Evolutionary conservation across 2,888 invertebrate genomes (phyloP), one percentile per base, ranked within the genome.

Genomic region (Dusona sp.): DNA sequence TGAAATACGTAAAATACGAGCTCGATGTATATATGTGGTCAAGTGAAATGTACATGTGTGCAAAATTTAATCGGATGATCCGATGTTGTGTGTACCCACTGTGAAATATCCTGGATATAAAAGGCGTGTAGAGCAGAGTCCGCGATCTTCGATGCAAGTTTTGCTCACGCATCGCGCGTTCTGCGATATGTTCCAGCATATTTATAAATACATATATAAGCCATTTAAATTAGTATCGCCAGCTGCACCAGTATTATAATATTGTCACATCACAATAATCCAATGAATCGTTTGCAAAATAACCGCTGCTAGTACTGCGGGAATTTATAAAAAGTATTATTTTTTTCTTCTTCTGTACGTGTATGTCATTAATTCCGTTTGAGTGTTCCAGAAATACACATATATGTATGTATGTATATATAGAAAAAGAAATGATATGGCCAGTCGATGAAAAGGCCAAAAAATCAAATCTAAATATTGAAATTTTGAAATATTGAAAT

Each of bases 351-450:
- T 83, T 88, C 70, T 88, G 68, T 88, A 80, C 84, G 85, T 85
- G 82, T 87, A 83, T 86, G 86, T 89, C 75, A 87, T 87, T 89
- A 90, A 90, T 86, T 79, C 84, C 82, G 86, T 88, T 90, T 90
- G 86, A 90, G 89, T 91, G 90, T 92, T 91, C 88, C 91, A 91
- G 91, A 90, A 89, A 85, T 65, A 65, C 73, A 81, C 51, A 77
- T 83, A 73, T 74, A 86, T 87, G 79, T 87, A 88, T 86, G 84
- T 80, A 74, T 81, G 51, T 73, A 73, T 48, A 61, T 65, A 38
- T 22, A 9, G 25, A 57, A 79, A 68, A 83, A 84, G 16, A 64
- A 33, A 84, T 81, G 79, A 87, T 88, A 84, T 87, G 87, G 89
- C 88, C 75, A 81, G 85, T 87, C 88, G 84, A 87, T 87, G 87